Evolutionary conservation across 1,140 invertebrate species (phyloP), one percentile per base, ranked within the genome.

Genomic region (Drosophila dunni): DNA sequence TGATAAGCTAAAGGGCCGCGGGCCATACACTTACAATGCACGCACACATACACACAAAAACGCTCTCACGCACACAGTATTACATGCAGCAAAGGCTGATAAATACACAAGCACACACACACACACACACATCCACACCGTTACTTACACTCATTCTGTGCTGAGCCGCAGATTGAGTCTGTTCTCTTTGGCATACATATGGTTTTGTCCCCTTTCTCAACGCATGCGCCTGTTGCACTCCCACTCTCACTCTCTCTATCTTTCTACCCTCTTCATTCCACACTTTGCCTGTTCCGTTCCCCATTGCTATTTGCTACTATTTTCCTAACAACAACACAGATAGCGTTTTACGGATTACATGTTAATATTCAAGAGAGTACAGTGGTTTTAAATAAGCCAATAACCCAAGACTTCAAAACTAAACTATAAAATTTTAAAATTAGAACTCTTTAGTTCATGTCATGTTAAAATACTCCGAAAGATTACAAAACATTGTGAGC

Each of bases 311-410:
- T 63, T 36, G 15, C 33, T 7, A 53, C 46, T 33, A 67, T 60
- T 73, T 51, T 17, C 54, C 63, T 60, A 73, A 67, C 70, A 68
- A 67, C 64, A 77, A 56, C 57, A 73, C 60, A 77, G 78, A 84
- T 77, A 78, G 78, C 64, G 50, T 66, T 77, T 67, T 74, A 74
- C 79, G 82, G 83, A 77, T 77, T 83, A 88, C 82, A 81, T 68
- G 34, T 46, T 79, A 77, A 85, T 88, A 79, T 79, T 74, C 71
- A 78, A 69, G 36, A 48, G 73, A 62, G 62, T 57, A 86, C 83
- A 79, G 76, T 86, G 83, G 76, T 53, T 50, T 8, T n/a, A 4
- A 64, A 34, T 33, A 8, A n/a, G 3, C 9, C 11, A 50, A 38
- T 61, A 60, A 17, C 8, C 3, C 13, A 33, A 15, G 48, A 57